Conservation (phyloP, 2,797 vertebrate species). For the Melanotaenia parkinsoni region DNA sequence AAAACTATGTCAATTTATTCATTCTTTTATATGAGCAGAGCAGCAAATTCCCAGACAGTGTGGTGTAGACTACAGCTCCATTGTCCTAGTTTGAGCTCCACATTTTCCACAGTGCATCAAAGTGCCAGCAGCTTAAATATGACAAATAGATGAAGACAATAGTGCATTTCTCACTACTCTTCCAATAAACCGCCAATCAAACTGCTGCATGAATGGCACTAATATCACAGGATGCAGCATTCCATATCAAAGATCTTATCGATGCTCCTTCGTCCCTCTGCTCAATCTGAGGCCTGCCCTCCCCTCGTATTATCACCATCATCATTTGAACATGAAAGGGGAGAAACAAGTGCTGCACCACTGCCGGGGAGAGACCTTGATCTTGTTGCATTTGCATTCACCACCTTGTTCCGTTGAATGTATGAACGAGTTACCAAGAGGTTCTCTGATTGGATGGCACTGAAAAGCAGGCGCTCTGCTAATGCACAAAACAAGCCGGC, state of each 20-base stretch:
- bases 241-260: conserved; percentile 71
- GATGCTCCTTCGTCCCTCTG: conserved; percentile 55
- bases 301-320: conserved; percentile 70
- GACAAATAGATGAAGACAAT: conserved; percentile 68
- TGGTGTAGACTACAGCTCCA: conserved; percentile 37
- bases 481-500: conserved; percentile 63
- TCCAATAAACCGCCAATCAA: conserved; percentile 74
- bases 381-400: conserved; percentile 76
- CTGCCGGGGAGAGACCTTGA: conserved; percentile 78
- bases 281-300: conserved; percentile 68
- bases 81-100: conserved; percentile 57
- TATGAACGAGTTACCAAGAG: conserved; percentile 58
- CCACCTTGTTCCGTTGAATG: conserved; percentile 68
- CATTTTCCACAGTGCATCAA: conserved; percentile 62
- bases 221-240: conserved; percentile 73
- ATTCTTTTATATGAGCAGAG: conserved; percentile 36
- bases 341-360: conserved; percentile 71
- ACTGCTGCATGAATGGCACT: conserved; percentile 59
- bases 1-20: conserved; percentile 42
- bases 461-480: conserved; percentile 65
- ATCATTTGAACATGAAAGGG: conserved; percentile 75
- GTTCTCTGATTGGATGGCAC: conserved; percentile 72
- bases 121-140: conserved; percentile 65
- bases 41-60: conserved; percentile 24
- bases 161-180: conserved; percentile 61